Percentiles rank a stretch among this genome's conserved stretches.
Evolutionary conservation across 2,888 invertebrate species (phyloP).

Genomic region (Nematopogon swammerdamellus): DNA sequence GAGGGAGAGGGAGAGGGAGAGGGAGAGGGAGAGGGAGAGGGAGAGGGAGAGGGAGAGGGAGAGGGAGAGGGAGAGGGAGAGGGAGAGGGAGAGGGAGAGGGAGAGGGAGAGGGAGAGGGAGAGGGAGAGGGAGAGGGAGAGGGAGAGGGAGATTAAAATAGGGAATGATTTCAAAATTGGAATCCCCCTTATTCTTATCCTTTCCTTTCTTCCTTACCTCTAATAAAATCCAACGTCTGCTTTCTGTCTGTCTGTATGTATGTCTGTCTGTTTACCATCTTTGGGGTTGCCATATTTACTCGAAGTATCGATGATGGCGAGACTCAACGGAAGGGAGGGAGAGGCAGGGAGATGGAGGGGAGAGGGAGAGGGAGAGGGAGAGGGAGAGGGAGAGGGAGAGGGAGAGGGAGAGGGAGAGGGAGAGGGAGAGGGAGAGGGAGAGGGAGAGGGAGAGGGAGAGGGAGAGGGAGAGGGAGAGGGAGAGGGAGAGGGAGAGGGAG

Average conservation of each 20-base stretch:
- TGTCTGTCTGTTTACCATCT: no score
- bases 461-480: neutral
- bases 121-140: constrained; percentile 1
- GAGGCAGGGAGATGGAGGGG: no score
- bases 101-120: constrained; percentile 1
- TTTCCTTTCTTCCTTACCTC: no score
- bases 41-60: neutral
- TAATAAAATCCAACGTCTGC: no score
- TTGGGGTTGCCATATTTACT: no score
- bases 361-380: neutral
- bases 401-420: neutral
- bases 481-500: neutral
- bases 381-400: neutral
- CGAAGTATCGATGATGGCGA: no score
- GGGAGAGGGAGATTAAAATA: no score
- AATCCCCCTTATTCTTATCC: no score
- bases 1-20: neutral
- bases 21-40: neutral
- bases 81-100: neutral
- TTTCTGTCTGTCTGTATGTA: no score
- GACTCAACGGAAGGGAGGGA: no score
- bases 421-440: neutral
- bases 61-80: neutral
- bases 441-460: neutral
- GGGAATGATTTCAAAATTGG: no score